These are phyloP conservation scores for Neogale vison DNA, from an alignment of 2,113 vertebrate genomes.

Conservation along the genomic window DNA sequence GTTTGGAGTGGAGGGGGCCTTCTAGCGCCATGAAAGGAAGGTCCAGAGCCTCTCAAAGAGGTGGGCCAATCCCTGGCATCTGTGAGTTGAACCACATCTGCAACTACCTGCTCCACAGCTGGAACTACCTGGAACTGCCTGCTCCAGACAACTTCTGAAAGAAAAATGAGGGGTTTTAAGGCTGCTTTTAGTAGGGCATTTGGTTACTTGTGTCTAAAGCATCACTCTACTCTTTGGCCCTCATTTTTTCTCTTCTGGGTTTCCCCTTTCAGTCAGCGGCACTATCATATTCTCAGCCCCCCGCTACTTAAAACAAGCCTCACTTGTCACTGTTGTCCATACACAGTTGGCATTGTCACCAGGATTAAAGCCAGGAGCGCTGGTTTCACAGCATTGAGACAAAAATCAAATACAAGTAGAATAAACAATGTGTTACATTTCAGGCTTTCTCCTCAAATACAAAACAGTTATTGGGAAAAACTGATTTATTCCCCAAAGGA, in stretches of 20 bases:
- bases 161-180: not conserved
- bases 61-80: not conserved
- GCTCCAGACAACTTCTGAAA: not conserved
- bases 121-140: not conserved
- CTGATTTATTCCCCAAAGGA: not conserved
- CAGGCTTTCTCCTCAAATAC: constrained; percentile 3
- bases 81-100: not conserved
- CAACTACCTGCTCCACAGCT: too few species aligned
- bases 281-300: not conserved
- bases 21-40: not conserved
- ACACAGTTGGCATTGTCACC: not conserved
- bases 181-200: not conserved
- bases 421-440: not conserved
- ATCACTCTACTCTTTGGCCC: not conserved
- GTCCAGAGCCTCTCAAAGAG: not conserved
- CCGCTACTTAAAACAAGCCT: not conserved
- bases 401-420: not conserved
- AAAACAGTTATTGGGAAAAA: not conserved
- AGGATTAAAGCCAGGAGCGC: not conserved
- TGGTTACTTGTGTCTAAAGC: not conserved
- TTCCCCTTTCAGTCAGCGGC: not conserved
- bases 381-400: not conserved
- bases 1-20: not conserved
- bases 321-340: not conserved
- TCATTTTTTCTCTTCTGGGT: not conserved